These are phyloP conservation scores for Orientallactaga bullata DNA, from an alignment of 2,113 vertebrate species.

Conservation along the genomic window DNA sequence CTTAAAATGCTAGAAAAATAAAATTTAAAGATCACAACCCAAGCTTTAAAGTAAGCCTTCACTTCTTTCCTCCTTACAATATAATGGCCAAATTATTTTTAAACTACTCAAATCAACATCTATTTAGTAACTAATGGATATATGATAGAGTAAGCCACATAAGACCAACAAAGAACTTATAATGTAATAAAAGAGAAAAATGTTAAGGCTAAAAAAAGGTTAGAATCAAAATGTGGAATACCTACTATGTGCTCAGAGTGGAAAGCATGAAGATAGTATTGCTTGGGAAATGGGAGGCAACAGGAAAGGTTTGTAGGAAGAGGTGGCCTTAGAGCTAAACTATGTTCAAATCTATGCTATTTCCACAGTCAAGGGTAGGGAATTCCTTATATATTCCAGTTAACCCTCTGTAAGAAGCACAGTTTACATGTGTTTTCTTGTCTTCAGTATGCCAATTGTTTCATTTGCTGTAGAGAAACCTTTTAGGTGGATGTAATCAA, in stretches of 20 bases:
- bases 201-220: background rate
- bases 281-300: background rate
- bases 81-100: conserved; percentile 39
- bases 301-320: conserved; percentile 15
- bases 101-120: background rate
- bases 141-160: background rate
- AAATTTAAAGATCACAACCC: background rate
- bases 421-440: background rate
- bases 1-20: conserved; percentile 15
- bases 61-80: background rate
- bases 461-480: background rate
- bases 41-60: background rate
- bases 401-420: background rate
- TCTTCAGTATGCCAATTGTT: background rate
- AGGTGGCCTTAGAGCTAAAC: background rate
- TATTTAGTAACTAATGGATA: background rate
- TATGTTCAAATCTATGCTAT: background rate
- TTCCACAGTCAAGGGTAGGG: background rate
- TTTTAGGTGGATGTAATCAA: background rate
- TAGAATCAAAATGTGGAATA: background rate
- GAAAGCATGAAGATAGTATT: background rate
- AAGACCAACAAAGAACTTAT: background rate
- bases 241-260: background rate
- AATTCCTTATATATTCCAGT: background rate
- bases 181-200: background rate